phyloP scores from a whole-genome alignment of 1,140 invertebrate species.

The Drosophila jambulina region DNA sequence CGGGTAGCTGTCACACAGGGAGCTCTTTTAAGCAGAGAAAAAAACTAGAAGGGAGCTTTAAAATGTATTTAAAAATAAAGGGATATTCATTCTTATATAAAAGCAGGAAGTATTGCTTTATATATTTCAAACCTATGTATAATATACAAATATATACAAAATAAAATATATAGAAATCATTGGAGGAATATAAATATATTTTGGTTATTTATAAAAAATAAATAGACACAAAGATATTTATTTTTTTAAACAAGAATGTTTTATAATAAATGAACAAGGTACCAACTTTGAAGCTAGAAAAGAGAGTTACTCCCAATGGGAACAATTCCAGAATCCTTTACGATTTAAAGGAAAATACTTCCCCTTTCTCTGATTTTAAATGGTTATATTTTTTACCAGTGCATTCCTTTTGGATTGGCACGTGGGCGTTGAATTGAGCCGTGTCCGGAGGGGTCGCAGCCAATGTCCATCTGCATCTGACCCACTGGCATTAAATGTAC shows the following conservation, averaged over 20 bases:
- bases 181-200: no score
- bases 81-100: no score
- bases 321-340: no score
- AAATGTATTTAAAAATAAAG: not conserved
- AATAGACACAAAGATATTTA: no score
- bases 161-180: no score
- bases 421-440: slow-evolving; percentile 68
- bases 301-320: not conserved
- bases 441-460: slow-evolving; percentile 10
- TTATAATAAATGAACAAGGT: no score
- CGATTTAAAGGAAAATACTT: not conserved
- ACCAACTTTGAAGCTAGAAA: no score
- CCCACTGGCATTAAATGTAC: slow-evolving; percentile 59
- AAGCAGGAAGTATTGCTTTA: no score
- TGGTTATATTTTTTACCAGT: not conserved
- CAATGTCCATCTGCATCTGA: slow-evolving; percentile 33
- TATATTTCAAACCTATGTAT: no score
- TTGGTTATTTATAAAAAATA: no score
- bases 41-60: not conserved
- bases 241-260: no score
- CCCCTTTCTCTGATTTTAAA: not conserved
- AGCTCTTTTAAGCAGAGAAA: not conserved
- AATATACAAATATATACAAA: no score
- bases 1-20: not conserved
- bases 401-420: slow-evolving; percentile 52